phyloP scores from a whole-genome alignment of 2,113 vertebrate species.

The Dasypus novemcinctus region DNA sequence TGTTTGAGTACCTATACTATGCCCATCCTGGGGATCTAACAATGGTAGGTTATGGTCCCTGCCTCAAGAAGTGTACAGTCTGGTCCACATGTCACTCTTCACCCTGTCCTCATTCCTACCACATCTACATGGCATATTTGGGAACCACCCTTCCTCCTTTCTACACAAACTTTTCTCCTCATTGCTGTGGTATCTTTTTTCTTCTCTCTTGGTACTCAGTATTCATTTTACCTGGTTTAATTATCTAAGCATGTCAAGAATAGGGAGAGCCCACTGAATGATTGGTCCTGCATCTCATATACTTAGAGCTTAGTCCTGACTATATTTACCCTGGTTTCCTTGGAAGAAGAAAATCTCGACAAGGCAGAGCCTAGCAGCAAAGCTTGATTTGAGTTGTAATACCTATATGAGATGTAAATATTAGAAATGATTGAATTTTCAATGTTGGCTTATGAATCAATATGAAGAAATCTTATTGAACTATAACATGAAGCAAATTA shows the following conservation, averaged over 20 bases:
- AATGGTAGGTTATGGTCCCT: background rate
- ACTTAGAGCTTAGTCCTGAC: background rate
- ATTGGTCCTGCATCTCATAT: background rate
- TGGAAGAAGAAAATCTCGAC: constrained; percentile 20
- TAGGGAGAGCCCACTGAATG: background rate
- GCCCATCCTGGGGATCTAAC: background rate
- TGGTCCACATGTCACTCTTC: background rate
- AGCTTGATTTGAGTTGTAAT: background rate
- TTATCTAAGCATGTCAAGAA: background rate
- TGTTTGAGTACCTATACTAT: background rate
- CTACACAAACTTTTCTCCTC: background rate
- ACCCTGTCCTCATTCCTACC: background rate
- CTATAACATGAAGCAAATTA: background rate
- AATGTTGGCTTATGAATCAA: background rate
- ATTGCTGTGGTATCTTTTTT: background rate
- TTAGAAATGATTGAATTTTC: background rate
- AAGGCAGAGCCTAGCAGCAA: background rate
- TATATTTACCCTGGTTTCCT: background rate
- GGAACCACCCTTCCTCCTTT: background rate
- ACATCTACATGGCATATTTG: background rate
- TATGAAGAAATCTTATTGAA: background rate
- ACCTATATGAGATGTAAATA: background rate
- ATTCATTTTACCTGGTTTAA: background rate
- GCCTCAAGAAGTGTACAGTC: background rate
- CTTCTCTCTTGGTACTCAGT: background rate